phyloP scores from a whole-genome alignment of 2,797 vertebrate species.

The Lithobates sylvaticus region DNA sequence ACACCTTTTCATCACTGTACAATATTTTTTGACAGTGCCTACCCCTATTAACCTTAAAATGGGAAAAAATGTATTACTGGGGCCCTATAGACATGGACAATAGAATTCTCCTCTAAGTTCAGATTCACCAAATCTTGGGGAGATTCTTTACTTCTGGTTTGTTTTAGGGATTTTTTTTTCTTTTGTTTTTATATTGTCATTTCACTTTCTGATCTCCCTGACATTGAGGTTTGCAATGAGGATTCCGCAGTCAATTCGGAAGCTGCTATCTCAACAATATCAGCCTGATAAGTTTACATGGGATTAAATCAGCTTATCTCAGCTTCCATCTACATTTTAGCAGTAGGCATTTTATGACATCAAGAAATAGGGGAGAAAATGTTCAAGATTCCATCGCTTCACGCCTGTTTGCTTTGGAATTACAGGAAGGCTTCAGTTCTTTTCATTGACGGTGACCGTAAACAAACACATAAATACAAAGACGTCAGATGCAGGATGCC shows the following conservation, averaged over 20 bases:
- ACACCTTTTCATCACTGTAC: too few species aligned
- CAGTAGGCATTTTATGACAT: background rate
- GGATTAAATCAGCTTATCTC: background rate
- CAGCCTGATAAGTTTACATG: background rate
- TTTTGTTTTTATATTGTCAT: background rate
- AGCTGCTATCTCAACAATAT: background rate
- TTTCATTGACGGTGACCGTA: background rate
- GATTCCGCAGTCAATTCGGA: background rate
- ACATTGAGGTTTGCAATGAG: background rate
- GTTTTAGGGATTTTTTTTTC: background rate
- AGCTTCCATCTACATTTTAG: background rate
- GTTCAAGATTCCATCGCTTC: background rate
- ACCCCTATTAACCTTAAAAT: too few species aligned
- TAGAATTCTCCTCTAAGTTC: too few species aligned
- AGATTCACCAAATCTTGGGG: too few species aligned
- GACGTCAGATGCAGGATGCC: background rate
- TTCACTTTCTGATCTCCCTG: background rate
- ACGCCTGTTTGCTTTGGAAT: conserved; percentile 14
- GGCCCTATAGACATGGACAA: too few species aligned
- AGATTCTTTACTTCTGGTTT: too few species aligned
- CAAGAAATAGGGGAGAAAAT: background rate
- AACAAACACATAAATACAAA: background rate
- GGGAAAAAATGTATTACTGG: too few species aligned
- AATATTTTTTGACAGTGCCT: too few species aligned
- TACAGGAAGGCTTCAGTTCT: background rate